phyloP scores from a whole-genome alignment of 1,140 invertebrate species.

The Leguminivora glycinivorella region DNA sequence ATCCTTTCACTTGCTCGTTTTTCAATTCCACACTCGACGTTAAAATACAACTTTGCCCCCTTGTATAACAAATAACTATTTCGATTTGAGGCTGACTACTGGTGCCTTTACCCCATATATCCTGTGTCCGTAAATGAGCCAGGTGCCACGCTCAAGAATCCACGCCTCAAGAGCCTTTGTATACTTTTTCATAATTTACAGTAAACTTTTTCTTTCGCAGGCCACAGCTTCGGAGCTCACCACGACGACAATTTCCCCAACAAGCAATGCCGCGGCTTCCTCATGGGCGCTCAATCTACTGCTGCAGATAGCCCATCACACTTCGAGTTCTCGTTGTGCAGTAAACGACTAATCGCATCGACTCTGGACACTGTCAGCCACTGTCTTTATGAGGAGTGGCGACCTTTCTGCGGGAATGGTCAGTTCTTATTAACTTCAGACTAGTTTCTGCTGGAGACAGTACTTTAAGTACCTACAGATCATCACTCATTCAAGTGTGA shows the following conservation, averaged over 20 bases:
- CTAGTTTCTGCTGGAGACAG: too few relatives aligned
- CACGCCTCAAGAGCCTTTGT: too few relatives aligned
- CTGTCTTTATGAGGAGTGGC: conserved; percentile 56
- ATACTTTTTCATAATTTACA: background rate
- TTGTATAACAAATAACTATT: too few relatives aligned
- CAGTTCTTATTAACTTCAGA: background rate
- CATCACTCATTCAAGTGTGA: too few relatives aligned
- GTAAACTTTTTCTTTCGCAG: conserved; percentile 36
- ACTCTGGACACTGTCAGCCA: conserved; percentile 69
- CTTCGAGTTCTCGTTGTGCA: conserved; percentile 67
- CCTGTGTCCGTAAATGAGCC: too few relatives aligned
- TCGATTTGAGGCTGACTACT: too few relatives aligned
- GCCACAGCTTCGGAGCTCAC: conserved; percentile 70
- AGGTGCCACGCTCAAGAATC: too few relatives aligned
- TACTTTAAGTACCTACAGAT: too few relatives aligned
- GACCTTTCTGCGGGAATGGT: conserved; percentile 68
- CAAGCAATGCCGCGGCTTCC: conserved; percentile 57
- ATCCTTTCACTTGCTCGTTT: too few relatives aligned
- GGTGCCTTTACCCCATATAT: too few relatives aligned
- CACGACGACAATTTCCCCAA: conserved; percentile 69
- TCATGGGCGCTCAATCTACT: conserved; percentile 66
- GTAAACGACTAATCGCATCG: conserved; percentile 59
- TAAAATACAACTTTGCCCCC: too few relatives aligned
- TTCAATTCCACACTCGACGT: too few relatives aligned
- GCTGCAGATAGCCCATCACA: conserved; percentile 37